Base-by-base conservation (phyloP, 2,888 invertebrate species). In the Diarsia mendica region DNA sequence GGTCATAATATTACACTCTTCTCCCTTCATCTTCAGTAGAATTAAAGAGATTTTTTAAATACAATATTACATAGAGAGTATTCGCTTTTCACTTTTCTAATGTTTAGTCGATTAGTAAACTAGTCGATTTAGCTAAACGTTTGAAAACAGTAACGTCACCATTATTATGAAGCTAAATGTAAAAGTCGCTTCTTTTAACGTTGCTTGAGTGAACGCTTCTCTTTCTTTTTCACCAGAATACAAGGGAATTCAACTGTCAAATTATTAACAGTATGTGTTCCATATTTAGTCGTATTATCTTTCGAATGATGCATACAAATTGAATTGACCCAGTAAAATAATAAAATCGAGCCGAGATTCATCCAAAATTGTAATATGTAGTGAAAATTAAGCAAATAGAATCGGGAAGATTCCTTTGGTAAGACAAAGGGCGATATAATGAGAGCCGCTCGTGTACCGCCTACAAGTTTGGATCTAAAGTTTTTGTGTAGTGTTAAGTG, bases 301-400 rank as follows among this genome's bases (percentile, higher is more conserved):
- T 79, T 82, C 70, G 84, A 87, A 88, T 88, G 87, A 89, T 89
- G 89, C 87, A 79, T 84, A 86, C 77, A 83, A 86, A 87, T 86
- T 87, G 80, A 86, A 87, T 87, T 90, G 91, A 89, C 90, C 90
- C 89, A 91, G 68, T 88, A 89, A 88, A 88, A 86, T 89, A 87
- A 84, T 85, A 88, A 89, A 89, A 89, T 82, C 81, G 71, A 77
- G 78, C 79, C 80, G 77, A 85, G 80, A 82, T 87, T 88, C 74
- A 80, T 85, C 81, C 85, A 86, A 92, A 92, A 89, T 86, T 88
- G 76, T 90, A 91, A 82, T 89, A 93, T 94, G 93, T 92, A 90
- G 90, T 91, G 87, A 92, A 92, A 90, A 90, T 85, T 88, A 83
- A 89, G 85, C 86, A 88, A 89, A 89, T 84, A 85, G 80, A 89